phyloP scores from a whole-genome alignment of 2,113 vertebrate genomes.

The Lethenteron reissneri region DNA sequence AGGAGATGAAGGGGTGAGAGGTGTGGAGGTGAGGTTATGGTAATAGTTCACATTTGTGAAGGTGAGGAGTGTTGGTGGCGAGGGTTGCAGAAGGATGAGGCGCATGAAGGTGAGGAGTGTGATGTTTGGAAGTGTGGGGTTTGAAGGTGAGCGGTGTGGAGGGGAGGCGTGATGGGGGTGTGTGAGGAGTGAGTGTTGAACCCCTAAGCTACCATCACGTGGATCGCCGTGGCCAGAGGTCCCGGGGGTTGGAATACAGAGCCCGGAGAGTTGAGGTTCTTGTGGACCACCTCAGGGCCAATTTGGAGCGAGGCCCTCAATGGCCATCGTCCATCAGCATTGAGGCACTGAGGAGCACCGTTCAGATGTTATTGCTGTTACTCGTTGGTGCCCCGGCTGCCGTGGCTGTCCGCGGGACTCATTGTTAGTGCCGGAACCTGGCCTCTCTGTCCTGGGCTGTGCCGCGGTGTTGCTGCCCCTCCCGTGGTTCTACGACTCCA shows the following conservation, averaged over 20 bases:
- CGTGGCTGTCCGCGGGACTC: no score
- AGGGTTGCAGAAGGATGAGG: background rate
- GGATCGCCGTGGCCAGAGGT: background rate
- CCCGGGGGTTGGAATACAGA: background rate
- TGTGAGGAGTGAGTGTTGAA: background rate
- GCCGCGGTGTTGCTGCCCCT: no score
- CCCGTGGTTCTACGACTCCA: no score
- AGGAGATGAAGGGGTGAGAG: background rate
- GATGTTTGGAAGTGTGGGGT: background rate
- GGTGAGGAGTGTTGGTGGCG: background rate
- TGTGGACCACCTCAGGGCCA: no score
- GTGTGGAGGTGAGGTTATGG: background rate
- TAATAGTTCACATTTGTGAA: background rate
- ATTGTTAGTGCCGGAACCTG: no score
- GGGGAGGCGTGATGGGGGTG: background rate
- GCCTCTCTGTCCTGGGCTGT: no score
- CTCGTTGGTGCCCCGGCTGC: no score
- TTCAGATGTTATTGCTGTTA: no score
- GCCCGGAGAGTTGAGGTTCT: background rate
- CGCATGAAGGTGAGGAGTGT: background rate
- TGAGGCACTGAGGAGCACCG: no score
- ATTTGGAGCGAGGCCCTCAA: no score
- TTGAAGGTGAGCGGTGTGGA: background rate
- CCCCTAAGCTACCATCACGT: background rate
- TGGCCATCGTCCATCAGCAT: no score